phyloP scores from a whole-genome alignment of 37 sponge, comb jelly and placozoan species.

The Geodia barretti region DNA sequence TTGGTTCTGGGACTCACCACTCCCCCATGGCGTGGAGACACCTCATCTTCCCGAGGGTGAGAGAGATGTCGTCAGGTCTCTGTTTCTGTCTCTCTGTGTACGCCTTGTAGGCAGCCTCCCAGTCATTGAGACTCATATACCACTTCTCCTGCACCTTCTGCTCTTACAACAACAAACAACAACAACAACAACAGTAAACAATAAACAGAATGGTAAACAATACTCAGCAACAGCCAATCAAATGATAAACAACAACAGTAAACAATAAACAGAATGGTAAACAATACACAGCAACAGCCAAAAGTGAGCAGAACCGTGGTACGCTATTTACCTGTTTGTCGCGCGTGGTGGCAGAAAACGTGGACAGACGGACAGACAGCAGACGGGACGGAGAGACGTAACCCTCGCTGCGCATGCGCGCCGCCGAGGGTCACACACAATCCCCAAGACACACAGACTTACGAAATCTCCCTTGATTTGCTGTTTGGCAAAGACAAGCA shows the following conservation, averaged over 20 bases:
- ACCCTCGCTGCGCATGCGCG: too few species aligned
- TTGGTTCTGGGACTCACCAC: slow-evolving; percentile 82
- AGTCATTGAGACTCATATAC: slow-evolving; percentile 96
- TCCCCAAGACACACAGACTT: slow-evolving; percentile 25
- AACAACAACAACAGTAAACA: not conserved
- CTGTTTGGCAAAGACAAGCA: slow-evolving; percentile 87
- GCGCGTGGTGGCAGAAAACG: too few species aligned
- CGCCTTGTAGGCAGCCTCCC: slow-evolving; percentile 84
- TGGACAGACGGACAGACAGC: too few species aligned
- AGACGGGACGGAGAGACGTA: too few species aligned
- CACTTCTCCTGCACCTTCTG: slow-evolving; percentile 86
- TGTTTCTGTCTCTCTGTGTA: slow-evolving; percentile 80
- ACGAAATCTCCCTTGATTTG: slow-evolving; percentile 74
- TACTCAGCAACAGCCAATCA: too few species aligned
- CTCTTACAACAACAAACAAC: not conserved
- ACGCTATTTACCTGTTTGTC: too few species aligned
- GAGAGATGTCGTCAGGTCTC: slow-evolving; percentile 63
- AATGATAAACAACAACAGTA: too few species aligned
- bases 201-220: too few species aligned
- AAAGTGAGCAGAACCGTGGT: not conserved
- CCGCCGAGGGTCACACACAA: too few species aligned
- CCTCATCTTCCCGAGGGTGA: slow-evolving; percentile 89
- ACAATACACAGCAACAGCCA: not conserved
- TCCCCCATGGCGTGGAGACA: slow-evolving; percentile 93
- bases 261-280: too few species aligned